These are phyloP conservation scores for Calliopsis andreniformis DNA, from an alignment of 1,140 invertebrate species.

Conservation along the genomic window DNA sequence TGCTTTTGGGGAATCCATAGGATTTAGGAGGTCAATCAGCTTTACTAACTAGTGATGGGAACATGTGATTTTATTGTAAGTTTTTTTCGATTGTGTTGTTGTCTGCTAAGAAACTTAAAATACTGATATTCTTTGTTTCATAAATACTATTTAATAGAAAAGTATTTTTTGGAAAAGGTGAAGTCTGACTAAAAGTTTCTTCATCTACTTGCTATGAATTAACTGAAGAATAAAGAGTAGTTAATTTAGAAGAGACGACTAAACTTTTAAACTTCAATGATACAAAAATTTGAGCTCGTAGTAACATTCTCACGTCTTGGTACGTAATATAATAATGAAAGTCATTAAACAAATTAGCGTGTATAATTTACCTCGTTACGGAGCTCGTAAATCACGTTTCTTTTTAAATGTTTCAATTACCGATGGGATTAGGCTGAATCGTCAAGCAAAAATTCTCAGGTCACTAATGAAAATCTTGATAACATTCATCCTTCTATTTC, in stretches of 20 bases:
- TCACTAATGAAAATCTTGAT: conserved; percentile 41
- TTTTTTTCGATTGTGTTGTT: not conserved
- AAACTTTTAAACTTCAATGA: no score
- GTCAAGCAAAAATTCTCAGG: not conserved
- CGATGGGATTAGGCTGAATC: not conserved
- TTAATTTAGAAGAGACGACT: no score
- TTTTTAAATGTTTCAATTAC: conserved; percentile 23
- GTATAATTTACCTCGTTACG: not conserved
- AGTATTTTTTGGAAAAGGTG: no score
- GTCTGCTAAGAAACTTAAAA: no score
- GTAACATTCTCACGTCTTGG: not conserved
- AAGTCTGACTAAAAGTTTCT: no score
- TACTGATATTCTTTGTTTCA: no score
- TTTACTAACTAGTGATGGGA: not conserved
- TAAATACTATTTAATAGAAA: no score
- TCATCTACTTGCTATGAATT: no score
- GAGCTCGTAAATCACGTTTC: not conserved
- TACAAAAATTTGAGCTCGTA: no score
- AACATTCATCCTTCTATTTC: conserved; percentile 27
- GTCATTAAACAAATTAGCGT: not conserved
- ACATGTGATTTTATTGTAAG: not conserved
- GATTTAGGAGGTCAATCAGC: not conserved
- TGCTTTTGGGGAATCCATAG: not conserved
- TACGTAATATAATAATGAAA: not conserved
- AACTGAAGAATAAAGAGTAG: no score